A percentile compares a stretch with the other conserved stretches of the same genome.
phyloP scores from a whole-genome alignment of 1,140 invertebrate genomes.

The Caenorhabditis briggsae region DNA sequence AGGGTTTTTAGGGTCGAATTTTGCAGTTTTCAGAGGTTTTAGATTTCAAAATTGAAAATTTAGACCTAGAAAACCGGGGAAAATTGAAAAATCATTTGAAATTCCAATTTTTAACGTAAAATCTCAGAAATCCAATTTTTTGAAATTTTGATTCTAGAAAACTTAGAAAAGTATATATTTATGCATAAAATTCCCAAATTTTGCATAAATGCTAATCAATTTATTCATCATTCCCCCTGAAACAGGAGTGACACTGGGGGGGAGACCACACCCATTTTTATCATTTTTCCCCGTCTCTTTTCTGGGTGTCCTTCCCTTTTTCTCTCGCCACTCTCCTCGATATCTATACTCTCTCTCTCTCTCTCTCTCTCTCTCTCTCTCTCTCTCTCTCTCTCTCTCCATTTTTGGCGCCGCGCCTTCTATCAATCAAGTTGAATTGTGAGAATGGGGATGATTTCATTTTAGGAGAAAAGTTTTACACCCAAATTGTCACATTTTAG shows the following conservation, averaged over 20 bases:
- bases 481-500: background rate
- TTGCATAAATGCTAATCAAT: background rate
- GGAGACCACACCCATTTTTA: constrained; percentile 13
- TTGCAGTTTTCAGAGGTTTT: background rate
- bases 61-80: too few species aligned
- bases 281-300: background rate
- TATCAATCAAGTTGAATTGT: constrained; percentile 56
- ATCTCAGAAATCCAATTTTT: background rate
- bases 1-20: background rate
- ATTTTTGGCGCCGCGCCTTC: constrained; percentile 49
- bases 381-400: background rate
- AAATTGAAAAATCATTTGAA: background rate
- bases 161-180: too few species aligned
- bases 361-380: background rate
- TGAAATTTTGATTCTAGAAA: too few species aligned
- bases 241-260: background rate
- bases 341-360: background rate
- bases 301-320: background rate
- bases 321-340: background rate
- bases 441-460: constrained; percentile 30
- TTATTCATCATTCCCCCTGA: background rate
- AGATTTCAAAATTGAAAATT: background rate
- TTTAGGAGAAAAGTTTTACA: background rate
- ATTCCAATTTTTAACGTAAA: too few species aligned
- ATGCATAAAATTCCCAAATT: too few species aligned